Base-by-base conservation (phyloP, 2,113 vertebrate genomes). In the Etheostoma spectabile region DNA sequence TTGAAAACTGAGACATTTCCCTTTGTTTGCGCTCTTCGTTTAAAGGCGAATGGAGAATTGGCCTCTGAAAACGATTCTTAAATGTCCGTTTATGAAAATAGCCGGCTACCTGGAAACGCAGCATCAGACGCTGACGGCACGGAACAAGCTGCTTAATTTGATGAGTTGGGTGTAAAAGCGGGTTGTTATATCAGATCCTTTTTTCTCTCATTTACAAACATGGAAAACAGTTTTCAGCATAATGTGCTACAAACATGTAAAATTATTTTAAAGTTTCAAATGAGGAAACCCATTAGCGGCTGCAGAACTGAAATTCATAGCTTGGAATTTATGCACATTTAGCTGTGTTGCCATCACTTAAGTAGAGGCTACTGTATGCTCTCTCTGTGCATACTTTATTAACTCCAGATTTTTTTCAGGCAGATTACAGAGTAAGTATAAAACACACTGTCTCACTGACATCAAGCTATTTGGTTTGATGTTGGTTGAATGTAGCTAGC, bases 391-490 rank as follows among this genome's bases (percentile, higher is more conserved):
- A 52, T 27, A 21, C 46, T 64, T 11, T 42, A 27, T 61, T 48
- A 66, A 61, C 51, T 75, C 4, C 8, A 68, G 4, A 24, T 7
- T 3, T 21, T 21, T 13, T 48, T 67, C 24, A 59, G 14, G 57
- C 12, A 56, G 8, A 38, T 53, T 13, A 45, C 33, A 42, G 16
- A 45, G 33, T 56, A n/a, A 64, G 8, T 48, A 13, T 15, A 15
- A 62, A 68, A n/a, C 65, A 10, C 21, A 61, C 18, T 56, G 7
- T 68, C 1, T 70, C 12, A 62, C 56, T 79, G 22, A 46, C 18
- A 60, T 33, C 35, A 64, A 61, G 4, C 38, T 81, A 83, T 85
- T 83, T 86, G 77, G 70, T 67, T 82, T 81, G 13, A 79, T 65
- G 73, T 64, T 63, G 35, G 13, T 38, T 78, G 49, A 77, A 75